Evolutionary conservation across 2,113 vertebrate species (phyloP).

Genomic region (Pseudonaja textilis): DNA sequence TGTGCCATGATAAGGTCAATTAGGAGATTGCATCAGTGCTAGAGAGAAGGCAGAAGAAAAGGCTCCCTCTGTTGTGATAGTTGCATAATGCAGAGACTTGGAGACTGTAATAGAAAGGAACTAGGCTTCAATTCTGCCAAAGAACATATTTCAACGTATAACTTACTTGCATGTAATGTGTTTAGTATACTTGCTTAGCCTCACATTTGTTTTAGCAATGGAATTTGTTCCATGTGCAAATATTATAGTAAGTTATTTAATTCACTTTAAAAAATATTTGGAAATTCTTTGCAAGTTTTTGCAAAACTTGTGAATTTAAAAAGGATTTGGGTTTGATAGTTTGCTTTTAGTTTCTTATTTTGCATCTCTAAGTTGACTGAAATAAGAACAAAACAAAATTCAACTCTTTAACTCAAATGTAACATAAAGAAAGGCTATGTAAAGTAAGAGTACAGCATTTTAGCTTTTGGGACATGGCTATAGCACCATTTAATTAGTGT

Average conservation of each 20-base stretch:
- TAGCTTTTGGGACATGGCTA: neutral
- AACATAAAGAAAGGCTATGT: neutral
- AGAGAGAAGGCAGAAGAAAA: neutral
- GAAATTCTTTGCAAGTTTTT: neutral
- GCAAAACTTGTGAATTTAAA: neutral
- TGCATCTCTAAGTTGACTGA: neutral
- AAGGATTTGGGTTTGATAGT: neutral
- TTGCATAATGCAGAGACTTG: neutral
- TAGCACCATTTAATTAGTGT: neutral
- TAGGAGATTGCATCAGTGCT: neutral
- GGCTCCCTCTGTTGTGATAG: neutral
- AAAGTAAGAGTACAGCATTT: neutral
- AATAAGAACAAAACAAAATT: neutral
- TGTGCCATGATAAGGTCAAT: neutral
- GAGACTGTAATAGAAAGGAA: neutral
- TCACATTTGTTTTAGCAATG: neutral
- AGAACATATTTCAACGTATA: neutral
- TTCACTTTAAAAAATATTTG: neutral
- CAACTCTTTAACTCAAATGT: neutral
- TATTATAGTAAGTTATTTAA: neutral
- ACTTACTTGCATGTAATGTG: neutral
- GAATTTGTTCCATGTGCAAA: neutral
- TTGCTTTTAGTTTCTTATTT: neutral
- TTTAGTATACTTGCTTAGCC: neutral
- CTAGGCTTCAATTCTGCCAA: neutral